Evolutionary conservation across 2,888 invertebrate species (phyloP).

Genomic region (Orthonevra nobilis): DNA sequence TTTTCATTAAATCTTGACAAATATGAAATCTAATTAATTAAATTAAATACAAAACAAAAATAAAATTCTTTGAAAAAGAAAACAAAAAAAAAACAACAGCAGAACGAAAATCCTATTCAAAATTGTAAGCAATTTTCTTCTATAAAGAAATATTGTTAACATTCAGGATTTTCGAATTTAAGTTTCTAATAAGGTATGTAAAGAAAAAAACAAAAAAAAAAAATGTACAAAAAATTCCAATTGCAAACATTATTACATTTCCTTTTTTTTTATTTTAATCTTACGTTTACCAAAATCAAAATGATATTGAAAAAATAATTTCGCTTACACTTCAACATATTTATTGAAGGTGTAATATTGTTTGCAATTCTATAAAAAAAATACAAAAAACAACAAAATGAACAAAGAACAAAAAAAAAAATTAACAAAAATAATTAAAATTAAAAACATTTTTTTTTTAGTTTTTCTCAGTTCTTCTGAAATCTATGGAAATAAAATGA

Average conservation of each 20-base stretch:
- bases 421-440: conserved; percentile 7
- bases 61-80: conserved; percentile 45
- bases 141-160: conserved; percentile 15
- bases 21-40: conserved; percentile 13
- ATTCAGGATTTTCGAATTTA: conserved; percentile 42
- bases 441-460: conserved; percentile 43
- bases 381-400: conserved; percentile 18
- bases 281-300: conserved; percentile 25
- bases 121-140: conserved; percentile 23
- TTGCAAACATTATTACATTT: conserved; percentile 50
- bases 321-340: background rate
- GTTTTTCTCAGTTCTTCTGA: conserved; percentile 66
- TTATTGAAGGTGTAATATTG: conserved; percentile 28
- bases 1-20: conserved; percentile 42
- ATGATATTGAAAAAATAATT: background rate
- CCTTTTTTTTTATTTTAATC: background rate
- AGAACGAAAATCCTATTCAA: conserved; percentile 35
- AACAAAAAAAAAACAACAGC: conserved; percentile 43
- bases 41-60: conserved; percentile 37
- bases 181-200: conserved; percentile 47
- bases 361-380: conserved; percentile 36
- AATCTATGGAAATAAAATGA: conserved; percentile 10
- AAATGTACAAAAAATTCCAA: conserved; percentile 19
- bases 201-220: conserved; percentile 3
- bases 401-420: conserved; percentile 21